These are phyloP conservation scores for Camponotus fellah DNA, from an alignment of 2,888 invertebrate genomes.

Conservation along the genomic window DNA sequence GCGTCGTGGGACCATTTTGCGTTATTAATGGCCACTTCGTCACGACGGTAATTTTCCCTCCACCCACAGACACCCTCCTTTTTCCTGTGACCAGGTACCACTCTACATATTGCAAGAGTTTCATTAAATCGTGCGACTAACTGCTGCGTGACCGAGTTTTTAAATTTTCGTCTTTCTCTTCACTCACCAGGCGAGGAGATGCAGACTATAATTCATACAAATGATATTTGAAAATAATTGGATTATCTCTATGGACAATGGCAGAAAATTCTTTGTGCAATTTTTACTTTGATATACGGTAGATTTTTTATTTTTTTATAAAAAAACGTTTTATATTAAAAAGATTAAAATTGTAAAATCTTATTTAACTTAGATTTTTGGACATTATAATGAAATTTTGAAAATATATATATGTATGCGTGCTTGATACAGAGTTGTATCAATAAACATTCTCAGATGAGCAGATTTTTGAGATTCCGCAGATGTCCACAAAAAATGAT, in stretches of 20 bases:
- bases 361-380: background rate
- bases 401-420: background rate
- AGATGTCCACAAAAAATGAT: background rate
- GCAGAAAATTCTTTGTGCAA: background rate
- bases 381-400: background rate
- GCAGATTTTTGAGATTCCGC: background rate
- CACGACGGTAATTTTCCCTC: slow-evolving; percentile 67
- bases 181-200: slow-evolving; percentile 13
- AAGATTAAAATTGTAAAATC: background rate
- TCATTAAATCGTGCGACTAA: slow-evolving; percentile 80
- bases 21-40: slow-evolving; percentile 79
- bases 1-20: slow-evolving; percentile 69
- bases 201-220: slow-evolving; percentile 44
- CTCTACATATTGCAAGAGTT: slow-evolving; percentile 74
- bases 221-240: slow-evolving; percentile 58
- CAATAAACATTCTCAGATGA: background rate
- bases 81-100: slow-evolving; percentile 54
- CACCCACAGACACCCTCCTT: slow-evolving; percentile 41
- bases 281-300: background rate
- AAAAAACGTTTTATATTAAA: background rate
- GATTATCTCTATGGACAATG: slow-evolving; percentile 7
- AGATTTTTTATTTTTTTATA: background rate
- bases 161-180: slow-evolving; percentile 65
- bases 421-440: background rate
- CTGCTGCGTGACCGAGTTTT: slow-evolving; percentile 78